These are phyloP conservation scores for Hipparchia sbordonii DNA, from an alignment of 2,888 invertebrate genomes.

Conservation along the genomic window DNA sequence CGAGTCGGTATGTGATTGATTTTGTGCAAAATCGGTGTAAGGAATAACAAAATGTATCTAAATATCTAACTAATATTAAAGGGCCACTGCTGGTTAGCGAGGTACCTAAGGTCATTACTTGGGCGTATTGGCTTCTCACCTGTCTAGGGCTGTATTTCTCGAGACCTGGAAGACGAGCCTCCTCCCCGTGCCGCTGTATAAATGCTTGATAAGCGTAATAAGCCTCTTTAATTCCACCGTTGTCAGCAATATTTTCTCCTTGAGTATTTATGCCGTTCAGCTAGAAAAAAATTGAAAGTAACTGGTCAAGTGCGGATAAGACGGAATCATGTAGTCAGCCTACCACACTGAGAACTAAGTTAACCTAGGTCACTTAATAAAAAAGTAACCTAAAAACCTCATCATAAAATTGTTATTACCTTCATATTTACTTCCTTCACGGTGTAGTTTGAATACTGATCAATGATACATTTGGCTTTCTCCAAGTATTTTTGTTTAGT, in stretches of 20 bases:
- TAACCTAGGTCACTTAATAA: no score
- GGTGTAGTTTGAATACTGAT: constrained; percentile 96
- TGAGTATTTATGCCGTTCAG: constrained; percentile 95
- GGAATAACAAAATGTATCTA: no score
- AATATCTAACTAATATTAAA: no score
- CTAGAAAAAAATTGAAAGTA: constrained; percentile 65
- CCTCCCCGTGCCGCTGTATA: constrained; percentile 85
- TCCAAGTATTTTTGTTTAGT: constrained; percentile 92
- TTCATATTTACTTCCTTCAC: constrained; percentile 89
- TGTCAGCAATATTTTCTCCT: constrained; percentile 97
- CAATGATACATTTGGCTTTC: constrained; percentile 94
- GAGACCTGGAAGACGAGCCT: constrained; percentile 88
- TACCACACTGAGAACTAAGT: no score
- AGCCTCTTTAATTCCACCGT: constrained; percentile 95
- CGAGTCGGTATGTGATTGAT: no score
- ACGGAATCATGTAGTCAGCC: no score
- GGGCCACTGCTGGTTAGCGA: no score
- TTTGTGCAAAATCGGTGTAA: no score
- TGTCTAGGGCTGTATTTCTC: constrained; percentile 85
- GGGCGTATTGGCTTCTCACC: constrained; percentile 50
- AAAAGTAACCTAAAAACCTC: not conserved
- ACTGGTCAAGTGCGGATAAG: not conserved
- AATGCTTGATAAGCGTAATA: constrained; percentile 92
- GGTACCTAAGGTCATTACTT: not conserved
- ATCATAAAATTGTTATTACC: constrained; percentile 73